Base-by-base conservation (phyloP, 2,113 vertebrate genomes). In the Ivindomyrus marchei region DNA sequence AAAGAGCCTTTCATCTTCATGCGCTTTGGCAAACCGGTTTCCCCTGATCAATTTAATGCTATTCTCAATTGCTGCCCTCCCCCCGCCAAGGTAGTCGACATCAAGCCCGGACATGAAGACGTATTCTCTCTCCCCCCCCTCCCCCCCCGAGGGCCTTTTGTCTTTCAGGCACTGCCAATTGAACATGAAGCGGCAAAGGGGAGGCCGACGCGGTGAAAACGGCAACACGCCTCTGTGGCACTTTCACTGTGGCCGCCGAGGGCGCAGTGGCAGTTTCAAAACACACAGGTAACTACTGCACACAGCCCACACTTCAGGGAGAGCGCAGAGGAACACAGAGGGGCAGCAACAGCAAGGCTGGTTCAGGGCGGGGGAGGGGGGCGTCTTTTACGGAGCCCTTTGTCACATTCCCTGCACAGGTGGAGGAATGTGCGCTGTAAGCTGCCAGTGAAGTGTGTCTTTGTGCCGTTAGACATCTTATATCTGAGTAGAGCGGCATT, bases 381-480 rank as follows among this genome's bases (percentile, higher is more conserved):
- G 13, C 1, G 11, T 58, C 50, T 19, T 56, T 58, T 19, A 47
- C 7, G 19, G 86, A 52, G 31, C 52, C 31, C 50, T 88, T 42
- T 4, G 3, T n/a, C 62, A 90, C 92, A 94, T 92, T 93, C 93
- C 91, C 94, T 94, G 94, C 92, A 92, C 91, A 66, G 84, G 80
- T 39, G 90, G 93, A 94, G 93, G 93, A 94, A 95, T 94, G 93
- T 89, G 36, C 17, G 36, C 91, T 53, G 47, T 88, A 84, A 58
- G 90, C 70, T 91, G 90, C 90, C 92, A 70, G 56, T 31, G 84
- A 89, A 89, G 27, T 47, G 50, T 21, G n/a, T 88, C 15, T 70
- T 62, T 88, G 21, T 88, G 58, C 62, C n/a, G 10, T 88, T 49
- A 88, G 58, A 46, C 62, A 70, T 9, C 5, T 80, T 27, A 31